Base-by-base conservation (phyloP, 2,797 vertebrate genomes). In the Poecile montanus region DNA sequence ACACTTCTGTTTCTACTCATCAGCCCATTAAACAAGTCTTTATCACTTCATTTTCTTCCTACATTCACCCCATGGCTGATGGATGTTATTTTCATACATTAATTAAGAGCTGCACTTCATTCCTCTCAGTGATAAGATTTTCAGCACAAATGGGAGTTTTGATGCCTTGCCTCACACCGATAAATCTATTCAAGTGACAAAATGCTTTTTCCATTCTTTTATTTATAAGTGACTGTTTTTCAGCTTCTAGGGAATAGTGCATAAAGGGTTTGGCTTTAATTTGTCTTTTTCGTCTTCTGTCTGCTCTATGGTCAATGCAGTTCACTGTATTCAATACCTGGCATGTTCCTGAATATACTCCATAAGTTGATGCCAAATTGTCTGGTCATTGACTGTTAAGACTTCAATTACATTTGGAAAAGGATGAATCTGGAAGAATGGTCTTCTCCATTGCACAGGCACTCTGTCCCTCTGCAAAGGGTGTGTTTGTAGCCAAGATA, bases 371-470 rank as follows among this genome's bases (percentile, higher is more conserved):
- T 66, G 48, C 26, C 25, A 26, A 26, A 62, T 1, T 13, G 7
- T 70, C 53, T 80, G 9, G 16, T 77, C 11, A 68, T 13, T 4
- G 2, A 0, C n/a, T 17, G 6, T 16, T 50, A 56, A 42, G 19
- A 51, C 10, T 19, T 50, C 48, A 38, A 17, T 57, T 68, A 42
- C 5, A 27, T 58, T 50, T 86, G 40, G 30, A 54, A 66, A 73
- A 84, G 5, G 8, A 62, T 47, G 4, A 82, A 40, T 40, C 5
- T 2, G 3, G 21, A 67, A 42, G 42, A 54, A 60, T 47, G 3
- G 1, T 27, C 10, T 45, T 70, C 7, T 14, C 6, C 19, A 11
- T 53, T 0, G 0, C 21, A 36, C 17, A 44, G 7, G 4, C 5
- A 5, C 6, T 54, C 26, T 62, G 18, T 51, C 22, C 13, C 9